Conservation (phyloP, 1,140 invertebrate genomes). For the Brachionus plicatilis region DNA sequence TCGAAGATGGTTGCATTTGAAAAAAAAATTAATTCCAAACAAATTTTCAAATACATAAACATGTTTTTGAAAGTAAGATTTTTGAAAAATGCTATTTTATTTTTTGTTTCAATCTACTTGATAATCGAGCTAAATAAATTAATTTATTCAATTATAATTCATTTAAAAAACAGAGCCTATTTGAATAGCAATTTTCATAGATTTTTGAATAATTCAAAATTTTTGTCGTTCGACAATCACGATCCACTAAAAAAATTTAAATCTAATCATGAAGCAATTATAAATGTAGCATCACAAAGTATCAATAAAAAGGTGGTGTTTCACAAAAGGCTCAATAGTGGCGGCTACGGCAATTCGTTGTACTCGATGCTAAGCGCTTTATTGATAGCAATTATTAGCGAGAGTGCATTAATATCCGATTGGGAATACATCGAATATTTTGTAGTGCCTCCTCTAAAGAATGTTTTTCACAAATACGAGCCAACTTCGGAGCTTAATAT, state of each 20-base stretch:
- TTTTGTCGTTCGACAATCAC: neutral
- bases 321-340: neutral
- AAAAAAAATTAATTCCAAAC: neutral
- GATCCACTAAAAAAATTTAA: neutral
- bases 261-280: neutral
- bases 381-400: neutral
- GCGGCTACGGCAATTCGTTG: neutral
- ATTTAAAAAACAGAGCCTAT: neutral
- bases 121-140: neutral
- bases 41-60: neutral
- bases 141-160: neutral
- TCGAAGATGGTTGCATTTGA: neutral
- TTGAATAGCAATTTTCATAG: neutral
- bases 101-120: neutral
- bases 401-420: neutral
- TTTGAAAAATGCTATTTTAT: neutral
- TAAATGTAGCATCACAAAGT: neutral
- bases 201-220: neutral
- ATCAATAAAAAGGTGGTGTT: neutral
- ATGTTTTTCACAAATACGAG: neutral
- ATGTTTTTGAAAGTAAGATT: neutral
- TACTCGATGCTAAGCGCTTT: neutral
- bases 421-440: neutral
- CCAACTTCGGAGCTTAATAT: neutral
- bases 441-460: neutral